Base-by-base conservation (phyloP, 2,888 invertebrate genomes). In the Heteromurus nitidus region DNA sequence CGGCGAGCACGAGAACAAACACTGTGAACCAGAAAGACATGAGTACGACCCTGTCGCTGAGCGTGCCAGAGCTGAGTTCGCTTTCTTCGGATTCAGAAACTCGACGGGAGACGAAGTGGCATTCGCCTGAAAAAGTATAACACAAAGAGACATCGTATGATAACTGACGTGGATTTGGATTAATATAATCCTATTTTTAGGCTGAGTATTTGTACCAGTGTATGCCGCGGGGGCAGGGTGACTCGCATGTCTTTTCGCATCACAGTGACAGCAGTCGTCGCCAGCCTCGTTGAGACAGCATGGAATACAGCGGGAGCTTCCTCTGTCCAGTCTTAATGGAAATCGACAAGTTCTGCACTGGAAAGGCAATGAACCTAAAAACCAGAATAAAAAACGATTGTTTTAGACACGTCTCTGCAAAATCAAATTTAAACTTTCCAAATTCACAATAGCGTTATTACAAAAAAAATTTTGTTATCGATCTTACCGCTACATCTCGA, bases 401-500 rank as follows among this genome's bases (percentile, higher is more conserved):
- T n/a, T n/a, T n/a, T n/a, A n/a, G n/a, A n/a, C n/a, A n/a, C n/a
- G n/a, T n/a, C n/a, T n/a, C n/a, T 50, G 18, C 28, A 67, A 65
- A 2, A 60, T 79, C 50, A 31, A 50, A 47, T 24, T 60, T 11
- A 72, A 2, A 55, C 3, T 18, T 20, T 31, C 1, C 36, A 60
- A n/a, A n/a, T n/a, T n/a, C n/a, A n/a, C n/a, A n/a, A n/a, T n/a
- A n/a, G 28, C 18, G 2, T 55, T 58, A 70, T n/a, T n/a, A n/a
- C n/a, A n/a, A 30, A 70, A 65, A 2, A 65, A 60, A 28, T 42
- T 64, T 64, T 18, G 20, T 20, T n/a, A 60, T 67, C 16, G 9
- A 3, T 22, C 88, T 88, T 89, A 7, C 96, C 96, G 26, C 94
- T 95, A 88, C 96, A 97, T 18, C 95, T 95, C 88, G 95, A 94